phyloP scores from a whole-genome alignment of 2,113 vertebrate species.

The Fulmarus glacialis region DNA sequence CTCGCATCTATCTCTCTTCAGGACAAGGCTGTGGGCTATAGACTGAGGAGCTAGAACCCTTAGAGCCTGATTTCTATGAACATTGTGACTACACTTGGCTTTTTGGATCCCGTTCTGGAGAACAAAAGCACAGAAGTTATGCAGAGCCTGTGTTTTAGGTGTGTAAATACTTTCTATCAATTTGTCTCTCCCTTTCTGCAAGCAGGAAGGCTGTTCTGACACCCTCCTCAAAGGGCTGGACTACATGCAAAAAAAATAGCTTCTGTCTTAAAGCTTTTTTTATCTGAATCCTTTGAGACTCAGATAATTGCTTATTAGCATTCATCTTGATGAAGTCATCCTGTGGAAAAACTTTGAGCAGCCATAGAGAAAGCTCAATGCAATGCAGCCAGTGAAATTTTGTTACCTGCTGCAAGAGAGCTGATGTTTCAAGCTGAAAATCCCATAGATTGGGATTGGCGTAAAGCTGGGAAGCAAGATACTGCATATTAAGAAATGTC shows the following conservation, averaged over 20 bases:
- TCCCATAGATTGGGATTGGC: background rate
- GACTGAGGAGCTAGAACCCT: background rate
- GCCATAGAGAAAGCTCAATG: background rate
- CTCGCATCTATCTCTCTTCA: background rate
- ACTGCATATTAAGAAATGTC: background rate
- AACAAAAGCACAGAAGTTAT: background rate
- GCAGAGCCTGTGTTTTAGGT: background rate
- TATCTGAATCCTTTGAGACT: background rate
- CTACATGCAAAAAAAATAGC: background rate
- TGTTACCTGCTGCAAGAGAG: background rate
- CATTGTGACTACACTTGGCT: background rate
- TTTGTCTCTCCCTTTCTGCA: background rate
- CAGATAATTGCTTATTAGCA: background rate
- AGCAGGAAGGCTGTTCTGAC: background rate
- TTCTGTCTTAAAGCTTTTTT: background rate
- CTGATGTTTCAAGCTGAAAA: background rate
- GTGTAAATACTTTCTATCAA: background rate
- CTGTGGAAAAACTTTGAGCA: background rate
- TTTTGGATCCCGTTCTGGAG: background rate
- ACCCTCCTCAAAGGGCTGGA: background rate
- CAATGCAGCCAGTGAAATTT: background rate
- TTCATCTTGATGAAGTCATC: background rate
- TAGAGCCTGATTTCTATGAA: background rate
- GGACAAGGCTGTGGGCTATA: background rate
- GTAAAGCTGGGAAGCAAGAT: background rate